Base-by-base conservation (phyloP, 2,888 invertebrate species). In the Anorthoa munda region DNA sequence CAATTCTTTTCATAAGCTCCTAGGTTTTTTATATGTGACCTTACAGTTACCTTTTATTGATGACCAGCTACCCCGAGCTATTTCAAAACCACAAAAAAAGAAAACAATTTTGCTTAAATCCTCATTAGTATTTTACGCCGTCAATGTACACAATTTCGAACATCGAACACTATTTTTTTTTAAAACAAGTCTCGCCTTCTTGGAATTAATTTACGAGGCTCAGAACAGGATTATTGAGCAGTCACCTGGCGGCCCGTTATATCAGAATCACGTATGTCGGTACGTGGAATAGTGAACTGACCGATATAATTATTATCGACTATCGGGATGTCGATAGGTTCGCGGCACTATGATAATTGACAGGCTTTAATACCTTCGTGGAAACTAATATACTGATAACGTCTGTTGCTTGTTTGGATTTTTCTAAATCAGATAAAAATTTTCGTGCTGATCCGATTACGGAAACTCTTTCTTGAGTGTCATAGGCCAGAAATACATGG, bases 211-310 rank as follows among this genome's bases (percentile, higher is more conserved):
- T 79, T 69, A 72, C 56, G 18, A 50, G 31, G 59, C 21, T 55
- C 50, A 71, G 68, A 85, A 86, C 85, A 75, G 86, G 85, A 84
- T 84, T 84, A 79, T 75, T 79, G 79, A 75, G 63, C 46, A 72
- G 80, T 72, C 61, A 72, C 51, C 72, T 78, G 66, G 46, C 60
- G 72, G 59, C 17, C 86, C 83, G 86, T 86, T 86, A 86, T 73
- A 50, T 76, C 61, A 39, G 66, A 26, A 51, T 71, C 79, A 76
- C 75, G 79, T 75, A 72, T 55, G 64, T 65, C 60, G 39, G 59
- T 58, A 56, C 48, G n/a, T 58, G 51, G 9, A 68, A 55, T 48
- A 12, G 50, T 53, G 21, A 11, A 13, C 48, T 72, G 60, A 64
- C 71, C 66, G 76, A 82, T 77, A 75, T 81, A 45, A 76, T 70